phyloP scores from a whole-genome alignment of 2,888 invertebrate genomes.

The Tenthredo notha region DNA sequence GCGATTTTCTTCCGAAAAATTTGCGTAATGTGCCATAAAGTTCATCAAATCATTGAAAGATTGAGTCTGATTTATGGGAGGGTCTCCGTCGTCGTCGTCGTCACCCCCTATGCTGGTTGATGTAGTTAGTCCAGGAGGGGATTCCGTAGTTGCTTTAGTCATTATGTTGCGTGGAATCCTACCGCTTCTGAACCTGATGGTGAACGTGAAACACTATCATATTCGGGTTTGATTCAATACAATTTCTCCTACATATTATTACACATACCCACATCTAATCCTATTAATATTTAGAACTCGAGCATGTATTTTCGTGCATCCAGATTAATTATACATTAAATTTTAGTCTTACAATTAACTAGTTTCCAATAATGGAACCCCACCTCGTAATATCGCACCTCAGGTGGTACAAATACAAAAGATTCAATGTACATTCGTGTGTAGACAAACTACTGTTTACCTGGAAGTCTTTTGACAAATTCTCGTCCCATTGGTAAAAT shows the following conservation, averaged over 20 bases:
- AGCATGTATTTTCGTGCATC: background rate
- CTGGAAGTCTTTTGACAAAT: background rate
- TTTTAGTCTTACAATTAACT: background rate
- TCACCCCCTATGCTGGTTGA: background rate
- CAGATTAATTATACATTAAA: background rate
- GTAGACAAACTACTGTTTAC: background rate
- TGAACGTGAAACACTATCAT: background rate
- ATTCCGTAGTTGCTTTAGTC: background rate
- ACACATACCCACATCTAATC: background rate
- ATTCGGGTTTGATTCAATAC: background rate
- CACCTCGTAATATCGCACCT: background rate
- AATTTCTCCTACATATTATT: background rate
- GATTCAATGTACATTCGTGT: background rate
- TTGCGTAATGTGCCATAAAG: constrained; percentile 58
- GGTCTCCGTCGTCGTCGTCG: constrained; percentile 46
- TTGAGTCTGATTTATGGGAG: constrained; percentile 55
- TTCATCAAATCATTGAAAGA: constrained; percentile 60
- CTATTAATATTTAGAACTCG: background rate
- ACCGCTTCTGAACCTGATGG: background rate
- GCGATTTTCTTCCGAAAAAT: constrained; percentile 55
- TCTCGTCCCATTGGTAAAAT: background rate
- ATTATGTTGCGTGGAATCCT: background rate
- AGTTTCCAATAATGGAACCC: background rate
- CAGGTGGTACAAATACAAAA: background rate
- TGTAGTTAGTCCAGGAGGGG: constrained; percentile 22